phyloP scores from a whole-genome alignment of 2,113 vertebrate genomes.

The Sorex araneus region DNA sequence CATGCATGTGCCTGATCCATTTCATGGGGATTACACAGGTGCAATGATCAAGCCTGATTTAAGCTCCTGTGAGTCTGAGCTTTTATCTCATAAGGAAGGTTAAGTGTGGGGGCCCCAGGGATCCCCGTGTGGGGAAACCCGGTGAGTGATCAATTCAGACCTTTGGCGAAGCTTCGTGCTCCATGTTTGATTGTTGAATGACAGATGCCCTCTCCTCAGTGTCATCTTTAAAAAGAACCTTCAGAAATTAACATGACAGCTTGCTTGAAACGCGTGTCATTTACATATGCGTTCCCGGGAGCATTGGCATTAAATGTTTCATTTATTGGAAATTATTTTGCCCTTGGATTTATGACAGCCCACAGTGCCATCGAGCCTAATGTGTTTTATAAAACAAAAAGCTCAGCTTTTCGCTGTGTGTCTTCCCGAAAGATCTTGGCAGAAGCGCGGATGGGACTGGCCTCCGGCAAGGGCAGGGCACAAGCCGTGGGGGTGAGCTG shows the following conservation, averaged over 20 bases:
- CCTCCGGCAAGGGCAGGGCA: background rate
- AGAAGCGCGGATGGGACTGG: background rate
- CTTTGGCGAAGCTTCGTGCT: background rate
- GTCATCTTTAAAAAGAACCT: background rate
- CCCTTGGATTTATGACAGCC: slow-evolving; percentile 37
- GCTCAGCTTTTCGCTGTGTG: slow-evolving; percentile 46
- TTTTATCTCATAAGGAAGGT: slow-evolving; percentile 44
- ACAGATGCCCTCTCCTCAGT: background rate
- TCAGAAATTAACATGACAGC: slow-evolving; percentile 31
- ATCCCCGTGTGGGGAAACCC: background rate
- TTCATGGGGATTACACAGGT: background rate
- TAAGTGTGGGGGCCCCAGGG: background rate
- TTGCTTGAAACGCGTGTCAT: slow-evolving; percentile 42
- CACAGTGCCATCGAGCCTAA: background rate
- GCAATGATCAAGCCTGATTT: slow-evolving; percentile 54
- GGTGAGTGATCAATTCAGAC: background rate
- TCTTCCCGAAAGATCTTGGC: slow-evolving; percentile 11
- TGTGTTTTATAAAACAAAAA: slow-evolving; percentile 43
- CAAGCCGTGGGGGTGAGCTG: too few relatives aligned
- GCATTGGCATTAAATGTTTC: slow-evolving; percentile 56
- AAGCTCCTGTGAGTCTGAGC: background rate
- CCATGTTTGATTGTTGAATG: too few relatives aligned
- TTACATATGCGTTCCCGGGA: slow-evolving; percentile 68
- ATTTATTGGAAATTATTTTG: slow-evolving; percentile 62
- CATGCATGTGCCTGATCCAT: background rate